Evolutionary conservation across 2,113 vertebrate species (phyloP), one percentile per base, ranked within the genome.

Genomic region (Dascyllus trimaculatus): DNA sequence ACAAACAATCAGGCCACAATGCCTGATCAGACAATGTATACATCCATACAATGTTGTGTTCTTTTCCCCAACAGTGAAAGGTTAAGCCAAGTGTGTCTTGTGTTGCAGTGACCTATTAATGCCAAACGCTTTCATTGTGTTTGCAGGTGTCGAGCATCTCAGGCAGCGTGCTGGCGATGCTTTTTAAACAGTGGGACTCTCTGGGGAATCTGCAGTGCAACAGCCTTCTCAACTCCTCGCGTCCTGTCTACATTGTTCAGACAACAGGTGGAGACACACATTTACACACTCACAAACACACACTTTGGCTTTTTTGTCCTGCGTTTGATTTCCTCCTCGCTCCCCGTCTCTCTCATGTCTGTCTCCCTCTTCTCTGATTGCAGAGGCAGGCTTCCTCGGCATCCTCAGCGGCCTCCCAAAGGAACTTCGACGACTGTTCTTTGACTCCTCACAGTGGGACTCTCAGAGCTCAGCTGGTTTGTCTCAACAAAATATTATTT

Each of bases 311-410:
- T 70, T 58, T 24, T 14, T 63, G 24, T 64, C 21, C 40, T 17
- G 68, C 40, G 17, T 14, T 46, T 78, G 43, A 46, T 52, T 67
- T 32, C 48, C 61, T 52, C 81, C 48, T 62, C 5, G 5, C 45
- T 32, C 22, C 15, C 52, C 32, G 24, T 38, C 25, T 22, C 21
- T 45, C 14, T 52, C 22, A 24, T 48, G 21, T 19, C 26, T 54
- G 22, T 18, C 48, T 43, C 2, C 43, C 8, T 48, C 6, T n/a
- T 80, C 40, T 14, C 52, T 48, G 95, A 95, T 35, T 63, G 68
- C 78, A 72, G 92, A 85, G 11, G 25, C 51, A 14, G 96, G 97
- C 19, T 98, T 98, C 85, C 71, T 94, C 26, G 96, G 96, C 3
- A 86, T 97, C 24, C 94, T 94, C 64, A 86, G 88, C 1, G 92